Percentiles rank a stretch among this genome's conserved stretches.
Evolutionary conservation across 2,113 vertebrate species (phyloP).

Genomic region (Ibidorhyncha struthersii): DNA sequence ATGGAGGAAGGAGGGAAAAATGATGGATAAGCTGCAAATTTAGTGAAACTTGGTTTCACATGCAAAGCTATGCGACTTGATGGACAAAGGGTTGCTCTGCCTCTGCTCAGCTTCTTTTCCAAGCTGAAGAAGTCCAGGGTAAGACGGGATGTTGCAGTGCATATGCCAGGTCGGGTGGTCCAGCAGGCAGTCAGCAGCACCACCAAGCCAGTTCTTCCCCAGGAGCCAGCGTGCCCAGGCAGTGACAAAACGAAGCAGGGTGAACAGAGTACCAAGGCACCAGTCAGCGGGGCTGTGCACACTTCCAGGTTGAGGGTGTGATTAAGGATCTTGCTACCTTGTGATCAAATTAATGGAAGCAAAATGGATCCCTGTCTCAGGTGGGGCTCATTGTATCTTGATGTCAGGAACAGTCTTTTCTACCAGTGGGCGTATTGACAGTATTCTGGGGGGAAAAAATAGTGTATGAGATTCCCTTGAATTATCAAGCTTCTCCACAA

Average conservation of each 20-base stretch:
- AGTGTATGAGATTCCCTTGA: not conserved
- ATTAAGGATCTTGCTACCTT: not conserved
- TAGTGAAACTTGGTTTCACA: not conserved
- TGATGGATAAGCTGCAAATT: not conserved
- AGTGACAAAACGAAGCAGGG: accelerated
- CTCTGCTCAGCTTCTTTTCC: not conserved
- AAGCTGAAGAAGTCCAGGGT: not conserved
- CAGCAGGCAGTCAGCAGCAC: not conserved
- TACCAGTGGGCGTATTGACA: not conserved
- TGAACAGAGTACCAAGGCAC: not conserved
- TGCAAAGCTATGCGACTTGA: not conserved
- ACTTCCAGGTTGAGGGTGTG: not conserved
- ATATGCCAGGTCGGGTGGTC: not conserved
- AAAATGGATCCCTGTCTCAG: not conserved
- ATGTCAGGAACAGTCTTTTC: not conserved
- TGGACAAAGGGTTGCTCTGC: not conserved
- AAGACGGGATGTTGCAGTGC: accelerated
- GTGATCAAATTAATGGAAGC: not conserved
- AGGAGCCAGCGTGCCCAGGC: accelerated
- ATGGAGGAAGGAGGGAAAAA: not conserved
- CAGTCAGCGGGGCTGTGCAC: accelerated
- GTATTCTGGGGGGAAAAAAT: not conserved
- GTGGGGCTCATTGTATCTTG: not conserved
- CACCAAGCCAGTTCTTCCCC: not conserved
- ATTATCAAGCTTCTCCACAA: not conserved